Evolutionary conservation across 1,140 invertebrate species (phyloP), one percentile per base, ranked within the genome.

Genomic region (Leptonema lineaticorne): DNA sequence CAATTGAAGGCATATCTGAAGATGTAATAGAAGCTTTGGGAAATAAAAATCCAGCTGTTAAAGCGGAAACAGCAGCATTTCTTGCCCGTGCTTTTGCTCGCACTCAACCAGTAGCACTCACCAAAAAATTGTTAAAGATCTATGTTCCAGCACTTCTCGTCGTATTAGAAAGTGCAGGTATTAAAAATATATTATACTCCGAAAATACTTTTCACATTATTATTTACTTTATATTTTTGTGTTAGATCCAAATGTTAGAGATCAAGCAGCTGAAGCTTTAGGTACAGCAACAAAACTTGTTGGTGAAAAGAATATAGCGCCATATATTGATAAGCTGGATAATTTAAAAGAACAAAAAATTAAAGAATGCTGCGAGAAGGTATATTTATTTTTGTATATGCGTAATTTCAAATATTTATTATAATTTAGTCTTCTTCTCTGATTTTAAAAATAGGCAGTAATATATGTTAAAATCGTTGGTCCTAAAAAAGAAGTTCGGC

Each of bases 11-110:
- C 0, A 92, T 98, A 74, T 85, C 91, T 73, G 96, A 98, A 78
- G 93, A 96, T 74, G 81, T 90, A 16, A 72, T 93, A 0, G 90
- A 90, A 69, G 90, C 93, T 0, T 84, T 99, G 37, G 90, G 91
- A 26, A 97, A 96, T 78, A 98, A 99, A 81, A 98, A 98, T 83
- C 97, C 96, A 0, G 87, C 87, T 9, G 93, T 99, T 0, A 97
- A 97, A 80, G 87, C 92, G 0, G 96, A 99, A 83, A 96, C 93
- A 2, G 89, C 92, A 0, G 77, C 88, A n/a, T 99, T 97, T 78
- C 77, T 99, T 50, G 85, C 92, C 0, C 84, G 96, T 65, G 90
- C 90, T 33, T 91, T 98, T 74, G 83, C 89, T 18, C 88, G 87
- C 72, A 94, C 90, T 16, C 91, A 91, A 50, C 89, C 94, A 0